Evolutionary conservation across 2,888 invertebrate species (phyloP).

Genomic region (Hedya salicella): DNA sequence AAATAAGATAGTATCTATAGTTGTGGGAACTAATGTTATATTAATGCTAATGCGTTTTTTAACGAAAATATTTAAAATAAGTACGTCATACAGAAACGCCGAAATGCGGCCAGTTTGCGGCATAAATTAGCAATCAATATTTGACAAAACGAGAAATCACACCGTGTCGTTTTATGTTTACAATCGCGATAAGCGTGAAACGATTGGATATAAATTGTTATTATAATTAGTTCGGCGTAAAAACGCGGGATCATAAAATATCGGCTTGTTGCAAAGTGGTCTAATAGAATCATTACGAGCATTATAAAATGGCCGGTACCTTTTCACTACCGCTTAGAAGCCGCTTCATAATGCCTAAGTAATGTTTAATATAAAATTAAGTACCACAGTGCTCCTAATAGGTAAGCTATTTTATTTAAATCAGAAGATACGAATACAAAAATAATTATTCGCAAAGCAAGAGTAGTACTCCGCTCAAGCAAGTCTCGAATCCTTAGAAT

Average conservation of each 20-base stretch:
- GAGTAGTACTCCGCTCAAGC: too few species aligned
- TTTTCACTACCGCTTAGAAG: conserved; percentile 4
- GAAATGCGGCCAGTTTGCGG: background rate
- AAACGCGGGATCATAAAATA: conserved; percentile 60
- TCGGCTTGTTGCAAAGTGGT: conserved; percentile 54
- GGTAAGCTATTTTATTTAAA: too few species aligned
- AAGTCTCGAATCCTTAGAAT: too few species aligned
- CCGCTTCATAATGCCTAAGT: background rate
- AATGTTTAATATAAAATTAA: background rate
- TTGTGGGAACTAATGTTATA: background rate
- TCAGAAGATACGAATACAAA: too few species aligned
- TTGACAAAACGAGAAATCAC: conserved; percentile 22
- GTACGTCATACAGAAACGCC: background rate
- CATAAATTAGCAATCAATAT: conserved; percentile 24
- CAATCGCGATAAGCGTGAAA: conserved; percentile 34
- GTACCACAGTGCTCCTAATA: too few species aligned
- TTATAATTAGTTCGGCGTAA: conserved; percentile 40
- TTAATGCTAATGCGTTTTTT: background rate
- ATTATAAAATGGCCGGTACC: conserved; percentile 29
- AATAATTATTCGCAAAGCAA: too few species aligned
- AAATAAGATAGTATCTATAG: too few species aligned
- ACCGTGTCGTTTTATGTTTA: conserved; percentile 28
- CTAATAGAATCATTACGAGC: conserved; percentile 61
- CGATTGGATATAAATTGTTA: conserved; percentile 35
- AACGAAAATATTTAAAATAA: conserved; percentile 5